Evolutionary conservation across 2,888 invertebrate species (phyloP).

Genomic region (Molorchus minor): DNA sequence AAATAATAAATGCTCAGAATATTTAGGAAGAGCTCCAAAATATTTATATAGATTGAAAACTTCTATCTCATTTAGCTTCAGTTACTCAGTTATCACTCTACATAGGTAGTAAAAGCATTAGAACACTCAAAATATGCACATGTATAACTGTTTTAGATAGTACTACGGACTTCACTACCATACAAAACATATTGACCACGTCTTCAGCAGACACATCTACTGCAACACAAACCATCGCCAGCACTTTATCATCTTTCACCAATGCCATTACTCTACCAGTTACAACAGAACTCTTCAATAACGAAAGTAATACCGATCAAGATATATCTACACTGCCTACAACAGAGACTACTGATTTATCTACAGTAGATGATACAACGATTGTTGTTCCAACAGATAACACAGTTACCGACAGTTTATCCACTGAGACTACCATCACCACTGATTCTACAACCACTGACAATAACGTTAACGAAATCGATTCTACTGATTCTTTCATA

Average conservation of each 20-base stretch:
- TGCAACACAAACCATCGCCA: neutral
- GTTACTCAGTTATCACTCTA: no score
- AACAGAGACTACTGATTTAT: neutral
- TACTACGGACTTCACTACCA: neutral
- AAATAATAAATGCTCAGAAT: no score
- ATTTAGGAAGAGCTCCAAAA: no score
- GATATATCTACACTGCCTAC: neutral
- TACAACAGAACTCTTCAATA: neutral
- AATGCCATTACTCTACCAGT: neutral
- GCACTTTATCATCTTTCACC: neutral
- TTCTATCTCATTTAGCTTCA: no score
- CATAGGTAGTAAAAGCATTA: no score
- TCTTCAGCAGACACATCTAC: neutral
- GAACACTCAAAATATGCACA: no score
- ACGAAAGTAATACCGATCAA: neutral
- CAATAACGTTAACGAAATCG: slow-evolving; percentile 14
- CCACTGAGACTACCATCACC: neutral
- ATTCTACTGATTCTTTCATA: slow-evolving; percentile 3
- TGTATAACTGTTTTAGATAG: slow-evolving; percentile 7
- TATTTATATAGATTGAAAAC: no score
- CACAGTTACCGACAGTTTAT: neutral
- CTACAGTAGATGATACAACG: neutral
- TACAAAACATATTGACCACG: neutral
- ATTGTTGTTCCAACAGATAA: neutral
- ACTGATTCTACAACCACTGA: neutral